A percentile compares a stretch with the other conserved stretches of the same genome.
Conservation (phyloP, 1,140 invertebrate species). For the Brachionus plicatilis region DNA sequence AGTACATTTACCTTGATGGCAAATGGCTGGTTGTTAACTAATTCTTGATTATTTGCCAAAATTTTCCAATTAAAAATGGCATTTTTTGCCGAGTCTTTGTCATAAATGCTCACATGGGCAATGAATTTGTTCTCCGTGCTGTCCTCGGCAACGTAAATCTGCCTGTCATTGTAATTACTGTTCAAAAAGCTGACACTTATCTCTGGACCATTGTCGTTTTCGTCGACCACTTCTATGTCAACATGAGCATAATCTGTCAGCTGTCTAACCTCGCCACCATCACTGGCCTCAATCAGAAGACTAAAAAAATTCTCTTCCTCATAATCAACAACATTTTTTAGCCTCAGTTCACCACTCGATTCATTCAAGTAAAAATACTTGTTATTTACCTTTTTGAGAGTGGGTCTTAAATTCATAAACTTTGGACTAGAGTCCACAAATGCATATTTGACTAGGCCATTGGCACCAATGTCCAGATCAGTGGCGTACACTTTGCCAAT, state of each 20-base stretch:
- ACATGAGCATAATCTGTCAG: background rate
- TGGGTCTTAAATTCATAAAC: background rate
- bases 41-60: background rate
- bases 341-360: background rate
- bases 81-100: conserved; percentile 10
- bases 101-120: conserved; percentile 34
- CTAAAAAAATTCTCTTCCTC: conserved; percentile 26
- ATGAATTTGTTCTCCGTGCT: conserved; percentile 4
- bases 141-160: background rate
- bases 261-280: background rate
- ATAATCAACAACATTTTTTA: conserved; percentile 25
- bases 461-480: conserved; percentile 8
- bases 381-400: background rate
- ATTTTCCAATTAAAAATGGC: conserved; percentile 13
- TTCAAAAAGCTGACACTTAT: conserved; percentile 33
- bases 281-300: conserved; percentile 1
- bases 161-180: background rate
- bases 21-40: background rate
- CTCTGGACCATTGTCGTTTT: conserved; percentile 35
- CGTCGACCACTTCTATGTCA: background rate
- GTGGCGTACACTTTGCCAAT: conserved; percentile 24
- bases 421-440: background rate
- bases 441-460: conserved; percentile 4
- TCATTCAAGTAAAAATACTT: conserved; percentile 37
- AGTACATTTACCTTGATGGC: background rate